Conservation (phyloP, 1,140 invertebrate genomes). For the Teleogryllus occipitalis region DNA sequence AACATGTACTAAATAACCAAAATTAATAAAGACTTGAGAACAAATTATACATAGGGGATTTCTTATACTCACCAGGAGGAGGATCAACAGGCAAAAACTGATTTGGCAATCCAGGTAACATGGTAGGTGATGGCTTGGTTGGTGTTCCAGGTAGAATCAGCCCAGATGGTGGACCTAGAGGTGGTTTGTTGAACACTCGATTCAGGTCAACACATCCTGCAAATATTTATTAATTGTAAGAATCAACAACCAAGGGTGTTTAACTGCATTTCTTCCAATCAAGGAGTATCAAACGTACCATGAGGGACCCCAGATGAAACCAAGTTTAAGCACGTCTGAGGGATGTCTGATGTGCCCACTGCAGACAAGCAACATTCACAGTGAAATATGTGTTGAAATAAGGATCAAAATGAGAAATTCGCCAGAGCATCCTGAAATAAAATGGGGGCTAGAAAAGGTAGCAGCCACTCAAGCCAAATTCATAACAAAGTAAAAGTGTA, state of each 20-base stretch:
- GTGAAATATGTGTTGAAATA: not conserved
- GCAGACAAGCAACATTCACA: constrained; percentile 11
- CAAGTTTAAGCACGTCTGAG: constrained; percentile 1
- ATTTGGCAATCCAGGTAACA: not conserved
- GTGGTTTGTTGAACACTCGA: not conserved
- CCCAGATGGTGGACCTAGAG: not conserved
- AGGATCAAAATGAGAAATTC: not conserved
- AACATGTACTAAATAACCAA: too few relatives aligned
- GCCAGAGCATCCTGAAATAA: constrained; percentile 10
- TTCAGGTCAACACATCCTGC: not conserved
- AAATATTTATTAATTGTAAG: not conserved
- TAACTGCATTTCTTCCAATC: not conserved
- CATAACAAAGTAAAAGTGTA: too few relatives aligned
- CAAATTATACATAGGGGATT: too few relatives aligned
- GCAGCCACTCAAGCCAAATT: constrained; percentile 11
- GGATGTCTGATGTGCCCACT: not conserved
- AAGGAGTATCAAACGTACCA: not conserved
- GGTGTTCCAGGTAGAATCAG: constrained; percentile 3
- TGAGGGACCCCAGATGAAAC: not conserved
- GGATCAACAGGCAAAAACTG: not conserved
- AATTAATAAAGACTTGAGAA: too few relatives aligned
- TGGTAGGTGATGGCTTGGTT: not conserved
- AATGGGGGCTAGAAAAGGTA: not conserved
- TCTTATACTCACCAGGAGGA: not conserved
- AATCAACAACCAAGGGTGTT: not conserved